Conservation (phyloP, 2,888 invertebrate species). For the Reticulitermes lucifugus region DNA sequence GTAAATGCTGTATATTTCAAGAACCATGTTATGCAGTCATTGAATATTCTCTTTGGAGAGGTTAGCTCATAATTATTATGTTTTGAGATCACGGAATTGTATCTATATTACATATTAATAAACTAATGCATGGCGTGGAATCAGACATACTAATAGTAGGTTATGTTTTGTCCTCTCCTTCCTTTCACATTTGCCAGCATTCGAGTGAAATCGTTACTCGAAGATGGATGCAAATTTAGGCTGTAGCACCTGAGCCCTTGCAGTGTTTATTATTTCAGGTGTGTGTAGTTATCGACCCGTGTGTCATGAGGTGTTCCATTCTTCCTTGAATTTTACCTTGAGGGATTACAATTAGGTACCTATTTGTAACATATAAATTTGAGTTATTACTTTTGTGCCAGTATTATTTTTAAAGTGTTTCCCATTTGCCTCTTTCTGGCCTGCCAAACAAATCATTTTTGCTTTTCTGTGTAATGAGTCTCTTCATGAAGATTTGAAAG, state of each 20-base stretch:
- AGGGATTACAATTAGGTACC: too few species aligned
- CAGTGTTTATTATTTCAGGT: too few species aligned
- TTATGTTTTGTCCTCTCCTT: neutral
- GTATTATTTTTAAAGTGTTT: too few species aligned
- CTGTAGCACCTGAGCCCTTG: neutral
- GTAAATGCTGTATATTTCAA: slow-evolving; percentile 68
- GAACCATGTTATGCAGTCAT: slow-evolving; percentile 68
- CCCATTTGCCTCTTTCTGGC: too few species aligned
- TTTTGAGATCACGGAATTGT: neutral
- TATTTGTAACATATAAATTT: too few species aligned
- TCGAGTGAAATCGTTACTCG: neutral
- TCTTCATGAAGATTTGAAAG: too few species aligned
- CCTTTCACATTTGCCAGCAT: neutral
- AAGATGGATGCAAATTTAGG: neutral
- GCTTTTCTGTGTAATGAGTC: too few species aligned
- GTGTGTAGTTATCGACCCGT: too few species aligned
- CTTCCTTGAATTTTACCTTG: too few species aligned
- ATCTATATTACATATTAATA: neutral
- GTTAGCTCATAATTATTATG: slow-evolving; percentile 56
- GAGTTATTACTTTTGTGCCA: too few species aligned
- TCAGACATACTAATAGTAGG: neutral
- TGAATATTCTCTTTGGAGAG: slow-evolving; percentile 70
- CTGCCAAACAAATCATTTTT: too few species aligned
- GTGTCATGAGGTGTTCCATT: too few species aligned
- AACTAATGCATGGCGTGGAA: neutral